Percentiles rank a stretch among this genome's conserved stretches.
phyloP scores from a whole-genome alignment of 2,888 invertebrate species.

The Dryocosmus kuriphilus region DNA sequence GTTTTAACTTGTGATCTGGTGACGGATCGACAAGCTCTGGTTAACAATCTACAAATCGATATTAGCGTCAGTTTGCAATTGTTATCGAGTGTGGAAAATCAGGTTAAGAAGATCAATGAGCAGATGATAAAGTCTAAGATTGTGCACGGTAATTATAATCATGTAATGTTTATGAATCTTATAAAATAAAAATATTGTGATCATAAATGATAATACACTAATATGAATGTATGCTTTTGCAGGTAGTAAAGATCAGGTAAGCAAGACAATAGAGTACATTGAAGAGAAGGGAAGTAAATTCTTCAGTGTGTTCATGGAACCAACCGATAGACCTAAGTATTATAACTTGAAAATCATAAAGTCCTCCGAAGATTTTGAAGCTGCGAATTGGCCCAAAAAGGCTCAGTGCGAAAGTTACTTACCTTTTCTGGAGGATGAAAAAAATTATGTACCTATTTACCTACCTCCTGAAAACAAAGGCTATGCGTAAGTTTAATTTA shows the following conservation, averaged over 20 bases:
- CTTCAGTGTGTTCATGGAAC: constrained; percentile 63
- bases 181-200: background rate
- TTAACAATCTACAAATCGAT: constrained; percentile 76
- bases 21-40: constrained; percentile 73
- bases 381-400: constrained; percentile 64
- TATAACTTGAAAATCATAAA: constrained; percentile 62
- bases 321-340: constrained; percentile 65
- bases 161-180: background rate
- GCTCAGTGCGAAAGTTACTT: constrained; percentile 61
- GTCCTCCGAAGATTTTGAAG: constrained; percentile 59
- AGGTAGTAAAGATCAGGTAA: constrained; percentile 13
- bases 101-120: constrained; percentile 78
- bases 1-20: constrained; percentile 75
- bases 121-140: constrained; percentile 73
- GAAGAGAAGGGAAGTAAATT: constrained; percentile 53
- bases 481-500: constrained; percentile 80
- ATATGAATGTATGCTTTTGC: background rate
- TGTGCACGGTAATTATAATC: constrained; percentile 55
- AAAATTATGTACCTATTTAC: constrained; percentile 82
- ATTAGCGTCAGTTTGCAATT: constrained; percentile 78
- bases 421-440: constrained; percentile 56
- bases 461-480: constrained; percentile 89
- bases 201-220: constrained; percentile 3
- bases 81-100: constrained; percentile 78
- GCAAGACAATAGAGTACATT: background rate